Base-by-base conservation (phyloP, 2,113 vertebrate genomes). In the Otus sunia region DNA sequence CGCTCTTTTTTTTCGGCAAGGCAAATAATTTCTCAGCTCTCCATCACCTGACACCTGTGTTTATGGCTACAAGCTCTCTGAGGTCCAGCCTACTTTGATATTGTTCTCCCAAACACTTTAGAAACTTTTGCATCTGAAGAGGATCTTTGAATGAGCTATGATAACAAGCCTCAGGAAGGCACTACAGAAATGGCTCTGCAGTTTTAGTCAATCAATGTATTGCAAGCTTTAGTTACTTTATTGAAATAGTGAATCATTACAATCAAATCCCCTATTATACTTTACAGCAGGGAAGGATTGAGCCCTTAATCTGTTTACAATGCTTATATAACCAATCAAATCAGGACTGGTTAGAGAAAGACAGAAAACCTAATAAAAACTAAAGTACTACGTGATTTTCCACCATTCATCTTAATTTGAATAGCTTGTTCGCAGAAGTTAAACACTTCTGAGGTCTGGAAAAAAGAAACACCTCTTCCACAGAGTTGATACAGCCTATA, bases 361-460 rank as follows among this genome's bases (percentile, higher is more conserved):
- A 66, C 37, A 75, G 66, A 89, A 96, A 95, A 86, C 12, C 53
- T 56, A 79, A 90, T 62, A 82, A 85, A 84, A 95, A 64, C 22
- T 39, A 14, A 85, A 85, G 29, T 55, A 71, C 4, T 15, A 58
- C 0, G 0, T 76, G 29, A 73, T 73, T 79, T 91, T 58, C 58
- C 37, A 72, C n/a, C 15, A 53, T 75, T 67, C 64, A 69, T n/a
- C 55, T 39, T 85, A 56, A 79, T 68, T 67, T 27, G 62, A 74
- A 81, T 50, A 55, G 50, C 41, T 89, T 90, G 53, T 73, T 91
- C 52, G 52, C 56, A 72, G 81, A 84, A 78, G 6, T 18, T 74
- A 81, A 84, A 63, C 30, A 41, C 17, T 67, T 73, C 41, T 25
- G 19, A 80, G 52, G 15, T 81, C 56, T 75, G 20, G 50, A 55